Evolutionary conservation across 2,888 invertebrate genomes (phyloP), one percentile per base, ranked within the genome.

Genomic region (Tholera decimalis): DNA sequence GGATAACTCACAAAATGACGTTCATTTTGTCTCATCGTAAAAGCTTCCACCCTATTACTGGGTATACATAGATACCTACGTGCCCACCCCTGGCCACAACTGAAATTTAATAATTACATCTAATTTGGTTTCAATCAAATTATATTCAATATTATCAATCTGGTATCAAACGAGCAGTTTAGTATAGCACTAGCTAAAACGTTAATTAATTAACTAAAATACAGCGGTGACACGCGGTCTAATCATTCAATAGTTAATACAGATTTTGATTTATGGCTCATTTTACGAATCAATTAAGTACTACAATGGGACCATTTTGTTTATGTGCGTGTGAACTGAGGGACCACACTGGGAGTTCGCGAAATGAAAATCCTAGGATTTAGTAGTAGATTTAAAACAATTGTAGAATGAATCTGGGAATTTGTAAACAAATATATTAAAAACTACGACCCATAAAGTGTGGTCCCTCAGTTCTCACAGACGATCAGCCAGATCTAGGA

Each of bases 171-270:
- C 11, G 20, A 15, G 15, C 11, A 24, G 20, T 35, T 4, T 37
- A 44, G 15, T 51, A 9, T 11, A 64, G 13, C 13, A 1, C 7
- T 22, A 24, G 18, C 13, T 24, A 35, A 41, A 56, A 46, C 9
- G 13, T 46, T 26, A 20, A 69, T 22, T 35, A 47, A 58, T 28
- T 11, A 69, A 41, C 26, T 41, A 18, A 6, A 57, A 22, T 46
- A 26, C 39, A 20, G 11, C n/a, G 24, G 13, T n/a, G 24, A 20
- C 13, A 2, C 11, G 24, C 11, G n/a, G 46, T 22, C 26, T 22
- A 67, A 39, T 39, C 30, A 69, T 57, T 56, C 6, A 46, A 22
- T 68, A 46, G 69, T 68, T 39, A 20, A 68, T 37, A 22, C 24
- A 20, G 9, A 15, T 18, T 26, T 46, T 22, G 37, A 46, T 46